Conservation (phyloP, 2,888 invertebrate genomes). For the Helicoverpa assulta region DNA sequence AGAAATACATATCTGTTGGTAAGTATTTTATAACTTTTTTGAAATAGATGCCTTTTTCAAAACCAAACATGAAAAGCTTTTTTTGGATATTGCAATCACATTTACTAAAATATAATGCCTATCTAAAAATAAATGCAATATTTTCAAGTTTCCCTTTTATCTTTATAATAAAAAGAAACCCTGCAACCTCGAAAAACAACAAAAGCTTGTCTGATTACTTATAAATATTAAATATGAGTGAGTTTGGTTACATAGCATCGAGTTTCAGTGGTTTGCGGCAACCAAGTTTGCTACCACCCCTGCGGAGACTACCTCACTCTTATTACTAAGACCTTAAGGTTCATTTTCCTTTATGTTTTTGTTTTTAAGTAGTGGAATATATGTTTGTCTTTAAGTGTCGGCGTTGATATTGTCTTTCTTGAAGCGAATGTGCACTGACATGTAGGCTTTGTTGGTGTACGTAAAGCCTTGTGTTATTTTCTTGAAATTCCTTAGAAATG, state of each 20-base stretch:
- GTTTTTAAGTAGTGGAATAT: not conserved
- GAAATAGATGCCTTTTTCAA: too few relatives aligned
- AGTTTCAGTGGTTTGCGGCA: conserved; percentile 79
- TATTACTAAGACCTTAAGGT: not conserved
- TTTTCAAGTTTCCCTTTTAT: conserved; percentile 4
- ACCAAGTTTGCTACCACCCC: conserved; percentile 39
- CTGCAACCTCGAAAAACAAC: conserved; percentile 37
- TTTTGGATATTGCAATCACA: too few relatives aligned
- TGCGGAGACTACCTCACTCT: not conserved
- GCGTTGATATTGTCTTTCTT: conserved; percentile 72
- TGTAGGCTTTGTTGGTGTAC: conserved; percentile 59
- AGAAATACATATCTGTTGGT: too few relatives aligned
- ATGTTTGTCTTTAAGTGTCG: conserved; percentile 66
- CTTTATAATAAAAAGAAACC: conserved; percentile 30
- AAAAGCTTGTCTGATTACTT: conserved; percentile 56
- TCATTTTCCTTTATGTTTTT: conserved; percentile 15
- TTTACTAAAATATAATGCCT: not conserved
- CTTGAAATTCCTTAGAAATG: conserved; percentile 25
- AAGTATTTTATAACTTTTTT: too few relatives aligned
- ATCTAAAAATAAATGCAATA: not conserved
- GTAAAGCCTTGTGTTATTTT: conserved; percentile 52
- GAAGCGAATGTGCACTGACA: conserved; percentile 77
- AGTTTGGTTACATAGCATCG: conserved; percentile 65
- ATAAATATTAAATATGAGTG: conserved; percentile 59
- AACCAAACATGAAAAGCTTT: too few relatives aligned